Base-by-base conservation (phyloP, 2,113 vertebrate genomes). In the Phrynosoma platyrhinos region DNA sequence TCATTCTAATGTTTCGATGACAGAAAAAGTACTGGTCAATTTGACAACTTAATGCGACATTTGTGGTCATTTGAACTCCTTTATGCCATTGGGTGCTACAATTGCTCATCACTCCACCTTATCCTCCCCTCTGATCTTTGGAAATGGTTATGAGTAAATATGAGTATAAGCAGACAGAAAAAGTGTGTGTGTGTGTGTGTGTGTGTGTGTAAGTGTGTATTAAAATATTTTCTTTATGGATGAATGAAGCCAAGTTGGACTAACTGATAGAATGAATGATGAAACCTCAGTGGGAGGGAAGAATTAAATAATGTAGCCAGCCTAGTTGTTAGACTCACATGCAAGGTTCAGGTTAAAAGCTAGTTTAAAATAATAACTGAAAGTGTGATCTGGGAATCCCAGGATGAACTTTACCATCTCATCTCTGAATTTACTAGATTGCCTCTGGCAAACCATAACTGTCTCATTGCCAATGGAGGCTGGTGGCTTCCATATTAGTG, bases 31-130 rank as follows among this genome's bases (percentile, higher is more conserved):
- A 94, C 94, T 95, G 97, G 97, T 97, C 96, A 96, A 97, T 97
- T 96, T 97, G 97, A 97, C 97, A 97, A 97, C 96, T 97, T 97
- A 97, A 97, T 97, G 94, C 78, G 93, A 96, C 94, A 97, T 95
- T 92, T 94, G 94, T 95, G 96, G 97, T 97, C 97, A 97, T 97
- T 97, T 96, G 97, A 97, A 97, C 97, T 97, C 95, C 91, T 97
- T 96, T 96, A 94, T 96, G 94, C 96, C 95, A 94, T 87, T 93
- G 93, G 96, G 89, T 94, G 93, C 83, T 92, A 93, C 96, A 97
- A 97, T 97, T 96, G 96, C 96, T 94, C 94, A 93, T 97, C 96
- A 96, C 89, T 94, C 95, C 94, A 91, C 88, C 96, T 95, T 94
- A 96, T 95, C 95, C 64, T n/a, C 72, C 36, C 87, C 16, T 1